Evolutionary conservation across 2,888 invertebrate species (phyloP), one percentile per base, ranked within the genome.

Genomic region (Plagiodera versicolora): DNA sequence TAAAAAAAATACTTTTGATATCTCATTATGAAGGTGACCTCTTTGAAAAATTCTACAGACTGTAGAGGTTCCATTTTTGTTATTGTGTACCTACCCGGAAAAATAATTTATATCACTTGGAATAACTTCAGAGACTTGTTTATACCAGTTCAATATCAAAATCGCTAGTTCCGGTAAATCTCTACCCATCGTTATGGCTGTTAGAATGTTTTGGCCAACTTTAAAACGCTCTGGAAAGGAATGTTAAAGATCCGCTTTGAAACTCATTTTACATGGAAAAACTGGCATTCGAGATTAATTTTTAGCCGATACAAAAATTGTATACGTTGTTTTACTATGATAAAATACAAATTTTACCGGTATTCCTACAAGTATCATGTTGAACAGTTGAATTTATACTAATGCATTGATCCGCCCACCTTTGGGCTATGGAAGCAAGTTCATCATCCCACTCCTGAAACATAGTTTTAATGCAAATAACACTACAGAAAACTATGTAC

Each of bases 401-500:
- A 17, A 69, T 55, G 45, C 72, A 72, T 45, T 72, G 72, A 49
- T 71, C 70, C 1, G 69, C 71, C 72, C 72, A 72, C 60, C 70
- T 62, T 53, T 71, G 71, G 0, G 72, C 72, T 30, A 72, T 68
- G 35, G 50, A 52, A 9, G 67, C 69, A 11, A 72, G 57, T 49
- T 72, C 71, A 39, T 71, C 64, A 45, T 71, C 67, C 72, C 72
- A 72, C 58, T 66, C 56, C 67, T 67, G 39, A 48, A 64, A 60
- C 11, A 11, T 8, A 59, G 35, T 50, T 14, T 18, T n/a, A 39
- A 10, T 39, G n/a, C n/a, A 39, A 39, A 14, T 2, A 3, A 11
- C 32, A 1, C 20, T n/a, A 24, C 16, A 44, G 24, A 24, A n/a
- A n/a, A n/a, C n/a, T n/a, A n/a, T n/a, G n/a, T n/a, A n/a, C n/a